Conservation (phyloP, 2,888 invertebrate species). For the Fragum whitleyi region DNA sequence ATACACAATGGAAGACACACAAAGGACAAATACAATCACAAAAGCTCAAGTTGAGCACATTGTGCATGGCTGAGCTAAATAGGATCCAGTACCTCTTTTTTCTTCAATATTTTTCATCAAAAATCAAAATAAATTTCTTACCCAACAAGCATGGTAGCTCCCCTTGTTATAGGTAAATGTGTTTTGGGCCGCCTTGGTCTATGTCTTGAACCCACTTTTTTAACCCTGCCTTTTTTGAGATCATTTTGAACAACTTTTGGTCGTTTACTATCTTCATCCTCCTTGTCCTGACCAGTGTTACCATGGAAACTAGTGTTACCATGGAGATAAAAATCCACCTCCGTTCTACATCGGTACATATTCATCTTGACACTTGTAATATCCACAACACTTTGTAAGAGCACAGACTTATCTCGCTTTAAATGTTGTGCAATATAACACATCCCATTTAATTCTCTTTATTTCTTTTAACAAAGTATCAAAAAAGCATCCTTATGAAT, state of each 20-base stretch:
- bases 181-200: slow-evolving; percentile 52
- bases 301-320: too few species aligned
- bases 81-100: too few species aligned
- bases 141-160: slow-evolving; percentile 52
- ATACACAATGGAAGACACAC: too few species aligned
- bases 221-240: slow-evolving; percentile 18
- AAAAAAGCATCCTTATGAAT: too few species aligned
- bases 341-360: slow-evolving; percentile 66
- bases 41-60: too few species aligned
- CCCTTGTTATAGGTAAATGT: slow-evolving; percentile 53
- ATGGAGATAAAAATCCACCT: slow-evolving; percentile 56
- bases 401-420: slow-evolving; percentile 20
- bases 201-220: slow-evolving; percentile 28
- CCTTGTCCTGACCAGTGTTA: slow-evolving; percentile 51
- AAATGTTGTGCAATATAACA: neutral
- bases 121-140: slow-evolving; percentile 11
- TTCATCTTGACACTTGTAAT: slow-evolving; percentile 44
- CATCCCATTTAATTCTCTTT: neutral
- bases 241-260: slow-evolving; percentile 16
- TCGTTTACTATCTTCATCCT: neutral
- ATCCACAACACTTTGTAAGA: neutral
- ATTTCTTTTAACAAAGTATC: neutral
- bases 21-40: too few species aligned
- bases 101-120: too few species aligned
- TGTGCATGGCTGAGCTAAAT: too few species aligned